Percentiles rank a stretch among this genome's conserved stretches.
Conservation (phyloP, 2,113 vertebrate species). For the Apteryx owenii region DNA sequence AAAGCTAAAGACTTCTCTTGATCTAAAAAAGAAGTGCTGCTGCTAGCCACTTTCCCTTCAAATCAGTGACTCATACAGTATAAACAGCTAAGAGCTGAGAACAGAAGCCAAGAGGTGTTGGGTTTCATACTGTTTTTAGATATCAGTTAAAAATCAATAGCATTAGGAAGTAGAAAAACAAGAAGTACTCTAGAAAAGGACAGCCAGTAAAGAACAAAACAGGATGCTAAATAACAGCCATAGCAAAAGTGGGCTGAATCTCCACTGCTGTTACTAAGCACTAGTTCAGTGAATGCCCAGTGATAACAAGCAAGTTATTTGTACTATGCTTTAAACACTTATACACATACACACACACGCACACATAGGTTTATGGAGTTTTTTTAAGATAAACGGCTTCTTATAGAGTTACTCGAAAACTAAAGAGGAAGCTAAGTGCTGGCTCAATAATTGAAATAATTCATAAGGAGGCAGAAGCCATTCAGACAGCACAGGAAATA, state of each 20-base stretch:
- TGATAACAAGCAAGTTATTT: neutral
- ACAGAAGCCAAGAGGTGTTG: neutral
- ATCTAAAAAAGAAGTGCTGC: neutral
- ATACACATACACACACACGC: no score
- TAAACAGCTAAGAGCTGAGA: neutral
- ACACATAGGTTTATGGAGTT: accelerated
- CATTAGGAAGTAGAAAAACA: neutral
- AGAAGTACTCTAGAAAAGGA: neutral
- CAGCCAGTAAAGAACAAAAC: neutral
- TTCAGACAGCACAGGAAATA: neutral
- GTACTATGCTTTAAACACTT: neutral
- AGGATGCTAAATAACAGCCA: neutral
- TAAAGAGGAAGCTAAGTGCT: neutral
- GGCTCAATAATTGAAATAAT: neutral
- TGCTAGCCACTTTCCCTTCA: neutral
- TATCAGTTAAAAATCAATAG: neutral
- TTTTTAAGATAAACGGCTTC: neutral
- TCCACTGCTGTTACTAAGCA: neutral
- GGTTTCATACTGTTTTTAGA: neutral
- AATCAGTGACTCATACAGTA: neutral
- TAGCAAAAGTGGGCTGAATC: neutral
- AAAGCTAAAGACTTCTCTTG: neutral
- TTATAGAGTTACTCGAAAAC: neutral
- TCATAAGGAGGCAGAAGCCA: neutral
- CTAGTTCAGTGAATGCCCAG: neutral